phyloP scores from a whole-genome alignment of 2,888 invertebrate genomes.

The Julus scandinavius region DNA sequence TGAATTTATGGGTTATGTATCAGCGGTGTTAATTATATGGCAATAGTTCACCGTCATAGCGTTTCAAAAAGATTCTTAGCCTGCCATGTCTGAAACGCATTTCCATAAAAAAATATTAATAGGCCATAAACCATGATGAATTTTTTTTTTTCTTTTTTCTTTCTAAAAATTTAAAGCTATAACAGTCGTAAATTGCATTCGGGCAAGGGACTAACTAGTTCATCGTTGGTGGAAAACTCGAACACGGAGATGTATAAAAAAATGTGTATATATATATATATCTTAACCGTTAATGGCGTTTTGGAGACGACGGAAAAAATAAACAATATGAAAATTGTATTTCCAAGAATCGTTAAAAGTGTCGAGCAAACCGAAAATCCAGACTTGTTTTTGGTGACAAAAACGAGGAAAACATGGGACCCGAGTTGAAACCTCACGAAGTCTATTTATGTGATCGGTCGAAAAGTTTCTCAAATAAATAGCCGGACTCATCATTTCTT shows the following conservation, averaged over 20 bases:
- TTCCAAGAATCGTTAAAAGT: constrained; percentile 21
- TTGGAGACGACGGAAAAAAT: constrained; percentile 21
- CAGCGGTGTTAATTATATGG: not conserved
- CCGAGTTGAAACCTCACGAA: not conserved
- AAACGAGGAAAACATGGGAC: not conserved
- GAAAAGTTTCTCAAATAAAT: constrained; percentile 7
- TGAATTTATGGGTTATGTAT: not conserved
- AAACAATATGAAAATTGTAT: constrained; percentile 13
- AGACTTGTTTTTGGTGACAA: constrained; percentile 15
- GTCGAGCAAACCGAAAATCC: not conserved
- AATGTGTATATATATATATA: not conserved
- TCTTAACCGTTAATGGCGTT: constrained; percentile 33
- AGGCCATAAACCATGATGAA: not conserved
- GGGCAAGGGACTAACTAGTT: constrained; percentile 7
- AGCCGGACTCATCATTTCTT: constrained; percentile 5
- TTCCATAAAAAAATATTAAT: constrained; percentile 28
- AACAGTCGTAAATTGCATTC: constrained; percentile 33
- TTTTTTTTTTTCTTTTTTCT: not conserved
- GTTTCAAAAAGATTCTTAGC: not conserved
- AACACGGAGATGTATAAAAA: not conserved
- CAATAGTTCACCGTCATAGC: not conserved
- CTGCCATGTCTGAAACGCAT: constrained; percentile 14
- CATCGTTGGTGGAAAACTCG: constrained; percentile 21
- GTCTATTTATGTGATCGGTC: not conserved
- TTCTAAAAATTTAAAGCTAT: not conserved